Percentiles rank a stretch among this genome's conserved stretches.
These are phyloP conservation scores for Phania funesta DNA, from an alignment of 2,888 invertebrate species.

Conservation along the genomic window DNA sequence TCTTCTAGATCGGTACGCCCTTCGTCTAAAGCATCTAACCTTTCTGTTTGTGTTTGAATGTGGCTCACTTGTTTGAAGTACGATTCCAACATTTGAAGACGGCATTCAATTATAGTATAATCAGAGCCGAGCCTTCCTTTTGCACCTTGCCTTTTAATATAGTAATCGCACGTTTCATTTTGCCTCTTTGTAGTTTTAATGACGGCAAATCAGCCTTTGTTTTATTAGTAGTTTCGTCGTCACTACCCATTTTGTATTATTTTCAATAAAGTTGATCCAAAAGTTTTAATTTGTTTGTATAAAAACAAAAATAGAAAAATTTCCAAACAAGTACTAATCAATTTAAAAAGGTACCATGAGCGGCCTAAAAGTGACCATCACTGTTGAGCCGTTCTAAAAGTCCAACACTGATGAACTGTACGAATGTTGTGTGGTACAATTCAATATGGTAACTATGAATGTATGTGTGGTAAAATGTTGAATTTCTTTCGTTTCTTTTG, in stretches of 20 bases:
- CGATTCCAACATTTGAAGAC: slow-evolving; percentile 29
- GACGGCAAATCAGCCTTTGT: not conserved
- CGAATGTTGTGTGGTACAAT: no score
- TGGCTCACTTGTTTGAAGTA: slow-evolving; percentile 27
- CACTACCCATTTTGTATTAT: not conserved
- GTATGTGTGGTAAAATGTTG: no score
- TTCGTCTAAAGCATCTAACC: slow-evolving; percentile 4
- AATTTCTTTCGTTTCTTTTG: no score
- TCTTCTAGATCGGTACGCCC: slow-evolving; percentile 15
- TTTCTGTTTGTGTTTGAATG: slow-evolving; percentile 28
- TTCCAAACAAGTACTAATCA: not conserved
- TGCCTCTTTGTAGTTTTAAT: not conserved
- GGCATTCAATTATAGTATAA: slow-evolving; percentile 24
- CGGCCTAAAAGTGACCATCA: not conserved
- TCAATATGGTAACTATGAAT: no score
- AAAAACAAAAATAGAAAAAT: no score
- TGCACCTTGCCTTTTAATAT: slow-evolving; percentile 2
- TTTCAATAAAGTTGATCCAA: not conserved
- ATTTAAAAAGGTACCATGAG: not conserved
- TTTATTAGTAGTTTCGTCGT: not conserved
- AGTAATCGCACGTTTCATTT: not conserved
- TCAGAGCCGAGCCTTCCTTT: slow-evolving; percentile 14
- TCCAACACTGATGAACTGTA: slow-evolving; percentile 3
- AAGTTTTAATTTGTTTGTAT: not conserved
- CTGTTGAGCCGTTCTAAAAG: not conserved